Evolutionary conservation across 2,797 vertebrate species (phyloP).

Genomic region (Ataeniobius toweri): DNA sequence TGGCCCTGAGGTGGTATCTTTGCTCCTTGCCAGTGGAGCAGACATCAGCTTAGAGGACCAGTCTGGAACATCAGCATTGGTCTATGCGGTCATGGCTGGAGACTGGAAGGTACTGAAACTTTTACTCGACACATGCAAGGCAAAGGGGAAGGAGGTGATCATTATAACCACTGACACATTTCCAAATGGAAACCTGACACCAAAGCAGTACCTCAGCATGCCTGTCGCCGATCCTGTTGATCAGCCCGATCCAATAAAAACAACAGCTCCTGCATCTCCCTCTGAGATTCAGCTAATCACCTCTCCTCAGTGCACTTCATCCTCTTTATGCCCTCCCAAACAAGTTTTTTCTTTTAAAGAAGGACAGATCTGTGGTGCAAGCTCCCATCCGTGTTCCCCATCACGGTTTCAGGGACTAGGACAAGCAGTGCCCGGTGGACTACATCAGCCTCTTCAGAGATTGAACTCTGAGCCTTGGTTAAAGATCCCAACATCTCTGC

Average conservation of each 20-base stretch:
- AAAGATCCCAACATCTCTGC: conserved; percentile 76
- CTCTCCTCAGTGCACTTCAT: conserved; percentile 60
- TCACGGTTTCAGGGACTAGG: conserved; percentile 43
- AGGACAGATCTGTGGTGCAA: conserved; percentile 56
- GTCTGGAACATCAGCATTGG: conserved; percentile 84
- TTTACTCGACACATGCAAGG: conserved; percentile 88
- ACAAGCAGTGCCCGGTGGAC: conserved; percentile 40
- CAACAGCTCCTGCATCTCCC: conserved; percentile 72
- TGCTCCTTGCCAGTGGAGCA: conserved; percentile 84
- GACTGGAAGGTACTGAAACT: conserved; percentile 85
- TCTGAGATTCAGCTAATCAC: conserved; percentile 86
- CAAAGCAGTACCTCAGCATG: conserved; percentile 84
- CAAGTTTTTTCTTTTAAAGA: conserved; percentile 82
- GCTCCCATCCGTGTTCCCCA: conserved; percentile 77
- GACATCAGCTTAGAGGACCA: conserved; percentile 90
- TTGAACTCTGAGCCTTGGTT: conserved; percentile 87
- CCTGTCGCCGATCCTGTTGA: conserved; percentile 70
- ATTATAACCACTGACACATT: conserved; percentile 87
- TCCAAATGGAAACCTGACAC: conserved; percentile 77
- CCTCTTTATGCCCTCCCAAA: conserved; percentile 46
- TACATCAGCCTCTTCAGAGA: conserved; percentile 72
- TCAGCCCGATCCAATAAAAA: conserved; percentile 43
- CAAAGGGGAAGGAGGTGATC: conserved; percentile 91
- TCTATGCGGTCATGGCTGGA: conserved; percentile 85
- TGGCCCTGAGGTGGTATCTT: conserved; percentile 83